Evolutionary conservation across 2,797 vertebrate species (phyloP), one percentile per base, ranked within the genome.

Genomic region (Chloroceryle inda): DNA sequence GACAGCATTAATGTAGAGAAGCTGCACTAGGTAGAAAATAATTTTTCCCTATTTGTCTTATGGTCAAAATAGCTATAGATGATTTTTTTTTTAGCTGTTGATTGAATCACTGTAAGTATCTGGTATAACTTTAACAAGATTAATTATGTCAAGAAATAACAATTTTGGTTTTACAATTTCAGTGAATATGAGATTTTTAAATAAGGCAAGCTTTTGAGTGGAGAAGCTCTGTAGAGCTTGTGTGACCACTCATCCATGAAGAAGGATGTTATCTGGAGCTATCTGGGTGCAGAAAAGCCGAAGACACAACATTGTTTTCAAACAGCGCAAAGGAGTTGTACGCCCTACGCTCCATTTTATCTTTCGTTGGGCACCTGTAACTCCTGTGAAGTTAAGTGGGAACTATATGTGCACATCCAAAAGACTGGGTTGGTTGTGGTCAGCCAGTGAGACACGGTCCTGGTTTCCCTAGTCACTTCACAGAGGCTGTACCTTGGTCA

Each of bases 41-140:
- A 92, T 94, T 76, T 95, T 92, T 95, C 15, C 40, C 74, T 74
- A 71, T 88, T 56, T 66, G 18, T 88, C 63, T 31, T 76, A 38
- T 45, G 49, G 33, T 63, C 0, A 0, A 72, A 91, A 78, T 71
- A 55, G n/a, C 71, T 68, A 63, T 18, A 59, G 44, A n/a, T 72
- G 0, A 31, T 71, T 47, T 81, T 56, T 64, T 66, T 66, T 23
- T 16, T 10, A 88, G 40, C 47, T 82, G 47, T 71, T 63, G 37
- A 31, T 66, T 68, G 24, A 79, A 77, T 71, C 29, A 10, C 44
- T 92, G 8, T 87, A 86, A 88, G 75, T 82, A 66, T 33, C 38
- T 79, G n/a, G 31, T 33, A 58, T 59, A 68, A 62, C 53, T 76
- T 89, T 37, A 89, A 44, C 49, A 78, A 69, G 45, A 40, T 59